A percentile compares a stretch with the other conserved stretches of the same genome.
Conservation (phyloP, 64 coral and sea anemone genomes). For the Stichodactyla helianthus region DNA sequence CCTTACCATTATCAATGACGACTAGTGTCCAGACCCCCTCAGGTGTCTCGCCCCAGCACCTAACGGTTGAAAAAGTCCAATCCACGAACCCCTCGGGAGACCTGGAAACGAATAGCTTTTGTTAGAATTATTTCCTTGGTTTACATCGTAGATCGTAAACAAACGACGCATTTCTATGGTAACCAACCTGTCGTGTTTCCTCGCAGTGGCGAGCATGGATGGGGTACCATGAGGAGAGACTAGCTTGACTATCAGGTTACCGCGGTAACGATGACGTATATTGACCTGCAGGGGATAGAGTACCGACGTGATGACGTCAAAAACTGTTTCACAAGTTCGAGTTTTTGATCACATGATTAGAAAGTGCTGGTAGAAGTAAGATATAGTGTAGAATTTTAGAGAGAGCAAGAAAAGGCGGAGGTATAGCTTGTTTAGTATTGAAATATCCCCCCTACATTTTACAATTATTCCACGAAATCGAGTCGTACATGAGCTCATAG, state of each 20-base stretch:
- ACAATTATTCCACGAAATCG: too few species aligned
- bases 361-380: too few species aligned
- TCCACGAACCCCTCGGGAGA: conserved; percentile 90
- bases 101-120: conserved; percentile 29
- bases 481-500: too few species aligned
- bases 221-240: conserved; percentile 88
- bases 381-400: too few species aligned
- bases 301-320: neutral
- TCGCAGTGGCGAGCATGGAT: conserved; percentile 86
- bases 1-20: conserved; percentile 83
- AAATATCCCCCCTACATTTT: too few species aligned
- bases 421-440: too few species aligned
- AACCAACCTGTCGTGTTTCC: conserved; percentile 84
- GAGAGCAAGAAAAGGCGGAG: too few species aligned
- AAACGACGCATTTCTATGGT: neutral
- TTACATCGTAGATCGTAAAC: neutral
- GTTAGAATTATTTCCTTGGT: neutral
- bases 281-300: conserved; percentile 58
- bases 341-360: too few species aligned
- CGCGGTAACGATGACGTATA: conserved; percentile 84
- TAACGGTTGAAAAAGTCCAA: conserved; percentile 99
- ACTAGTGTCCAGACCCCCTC: conserved; percentile 84
- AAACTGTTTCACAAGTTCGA: too few species aligned
- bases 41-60: conserved; percentile 95
- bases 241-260: conserved; percentile 79